A percentile compares a stretch with the other conserved stretches of the same genome.
Evolutionary conservation across 2,113 vertebrate genomes (phyloP).

Genomic region (Takifugu bimaculatus): DNA sequence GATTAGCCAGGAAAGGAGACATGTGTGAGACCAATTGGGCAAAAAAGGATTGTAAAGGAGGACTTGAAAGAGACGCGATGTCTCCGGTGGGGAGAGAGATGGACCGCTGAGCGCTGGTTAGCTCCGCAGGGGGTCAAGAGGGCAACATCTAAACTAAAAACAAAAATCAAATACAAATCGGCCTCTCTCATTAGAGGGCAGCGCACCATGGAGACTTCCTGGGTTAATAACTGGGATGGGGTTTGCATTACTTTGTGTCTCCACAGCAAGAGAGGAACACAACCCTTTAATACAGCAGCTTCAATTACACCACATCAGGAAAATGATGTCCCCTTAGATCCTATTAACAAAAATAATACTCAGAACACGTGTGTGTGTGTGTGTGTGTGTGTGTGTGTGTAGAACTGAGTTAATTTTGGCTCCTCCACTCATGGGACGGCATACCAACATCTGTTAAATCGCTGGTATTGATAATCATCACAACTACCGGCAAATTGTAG

Average conservation of each 20-base stretch:
- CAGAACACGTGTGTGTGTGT: conserved; percentile 20
- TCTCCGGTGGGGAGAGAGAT: conserved; percentile 5
- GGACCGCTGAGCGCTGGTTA: conserved; percentile 20
- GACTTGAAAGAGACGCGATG: not conserved
- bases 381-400: conserved; percentile 11
- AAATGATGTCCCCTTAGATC: conserved; percentile 66
- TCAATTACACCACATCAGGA: conserved; percentile 75
- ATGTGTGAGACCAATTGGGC: not conserved
- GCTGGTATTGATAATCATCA: conserved; percentile 71
- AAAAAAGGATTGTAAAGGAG: not conserved
- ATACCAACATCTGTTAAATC: conserved; percentile 68
- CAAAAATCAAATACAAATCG: conserved; percentile 60
- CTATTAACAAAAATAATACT: conserved; percentile 64
- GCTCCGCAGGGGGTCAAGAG: conserved; percentile 59
- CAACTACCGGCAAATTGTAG: conserved; percentile 70
- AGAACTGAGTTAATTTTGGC: conserved; percentile 17
- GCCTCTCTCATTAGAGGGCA: conserved; percentile 74
- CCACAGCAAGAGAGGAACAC: conserved; percentile 65
- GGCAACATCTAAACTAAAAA: conserved; percentile 58
- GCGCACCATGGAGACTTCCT: conserved; percentile 67
- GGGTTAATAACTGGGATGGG: conserved; percentile 73
- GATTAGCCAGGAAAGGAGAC: conserved; percentile 1
- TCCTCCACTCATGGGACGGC: not conserved
- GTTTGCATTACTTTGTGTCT: conserved; percentile 70
- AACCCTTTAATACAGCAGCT: conserved; percentile 74